A percentile compares a stretch with the other conserved stretches of the same genome.
Evolutionary conservation across 2,888 invertebrate genomes (phyloP).

Genomic region (Scaptomyza polygonia): DNA sequence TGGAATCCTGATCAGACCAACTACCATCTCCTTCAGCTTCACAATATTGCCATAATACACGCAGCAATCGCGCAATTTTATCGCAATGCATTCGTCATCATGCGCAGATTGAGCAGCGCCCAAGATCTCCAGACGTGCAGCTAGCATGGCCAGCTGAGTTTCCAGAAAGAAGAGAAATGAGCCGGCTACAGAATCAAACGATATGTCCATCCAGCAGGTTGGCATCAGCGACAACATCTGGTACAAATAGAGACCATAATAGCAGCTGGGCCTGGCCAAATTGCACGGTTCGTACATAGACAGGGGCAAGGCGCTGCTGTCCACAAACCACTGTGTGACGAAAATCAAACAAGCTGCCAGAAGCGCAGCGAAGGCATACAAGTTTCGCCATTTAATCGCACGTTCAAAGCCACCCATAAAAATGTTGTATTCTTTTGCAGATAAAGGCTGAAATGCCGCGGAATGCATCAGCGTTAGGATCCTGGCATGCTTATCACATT

Average conservation of each 20-base stretch:
- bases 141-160: slow-evolving; percentile 69
- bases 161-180: slow-evolving; percentile 62
- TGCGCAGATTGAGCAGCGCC: slow-evolving; percentile 20
- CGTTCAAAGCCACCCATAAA: slow-evolving; percentile 22
- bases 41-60: slow-evolving; percentile 60
- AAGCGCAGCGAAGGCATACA: slow-evolving; percentile 48
- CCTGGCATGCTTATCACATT: slow-evolving; percentile 22
- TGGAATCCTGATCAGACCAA: slow-evolving; percentile 65
- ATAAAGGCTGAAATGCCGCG: slow-evolving; percentile 30
- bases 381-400: slow-evolving; percentile 50
- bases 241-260: slow-evolving; percentile 52
- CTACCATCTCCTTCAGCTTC: slow-evolving; percentile 55
- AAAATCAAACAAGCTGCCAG: slow-evolving; percentile 50
- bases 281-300: slow-evolving; percentile 67
- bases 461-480: slow-evolving; percentile 50
- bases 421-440: slow-evolving; percentile 33
- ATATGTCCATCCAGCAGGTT: slow-evolving; percentile 70
- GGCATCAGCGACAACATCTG: slow-evolving; percentile 54
- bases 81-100: slow-evolving; percentile 31
- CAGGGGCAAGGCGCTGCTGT: slow-evolving; percentile 51
- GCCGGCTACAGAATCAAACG: slow-evolving; percentile 66
- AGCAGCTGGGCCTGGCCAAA: slow-evolving; percentile 41
- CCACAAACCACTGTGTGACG: slow-evolving; percentile 49
- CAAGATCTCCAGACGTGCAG: slow-evolving; percentile 62
- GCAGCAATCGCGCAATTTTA: slow-evolving; percentile 63